A percentile compares a stretch with the other conserved stretches of the same genome.
These are phyloP conservation scores for Periparus ater DNA, from an alignment of 2,797 vertebrate species.

Conservation along the genomic window DNA sequence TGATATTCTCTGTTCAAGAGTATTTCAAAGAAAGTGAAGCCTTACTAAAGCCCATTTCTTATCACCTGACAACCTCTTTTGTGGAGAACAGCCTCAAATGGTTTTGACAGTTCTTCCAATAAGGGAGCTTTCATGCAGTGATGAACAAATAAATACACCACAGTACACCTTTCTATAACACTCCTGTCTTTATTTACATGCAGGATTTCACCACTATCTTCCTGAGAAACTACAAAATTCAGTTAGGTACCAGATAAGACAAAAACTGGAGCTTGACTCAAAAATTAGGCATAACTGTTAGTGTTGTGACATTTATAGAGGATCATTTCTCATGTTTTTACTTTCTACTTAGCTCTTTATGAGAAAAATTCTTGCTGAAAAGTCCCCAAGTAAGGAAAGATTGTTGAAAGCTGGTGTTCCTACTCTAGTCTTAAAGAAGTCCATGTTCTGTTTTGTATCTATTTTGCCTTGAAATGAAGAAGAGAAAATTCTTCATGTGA, in stretches of 20 bases:
- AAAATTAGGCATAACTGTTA: neutral
- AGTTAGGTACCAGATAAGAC: neutral
- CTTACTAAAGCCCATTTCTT: neutral
- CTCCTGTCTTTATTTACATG: conserved; percentile 17
- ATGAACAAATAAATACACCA: neutral
- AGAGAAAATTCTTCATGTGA: conserved; percentile 25
- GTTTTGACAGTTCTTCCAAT: neutral
- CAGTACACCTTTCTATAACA: conserved; percentile 20
- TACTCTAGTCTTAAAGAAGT: neutral
- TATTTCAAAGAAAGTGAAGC: conserved; percentile 9
- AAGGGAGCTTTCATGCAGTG: neutral
- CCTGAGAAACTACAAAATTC: neutral
- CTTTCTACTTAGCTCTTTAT: neutral
- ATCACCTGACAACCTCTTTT: neutral
- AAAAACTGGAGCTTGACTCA: conserved; percentile 10
- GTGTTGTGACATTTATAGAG: neutral
- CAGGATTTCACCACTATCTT: conserved; percentile 10
- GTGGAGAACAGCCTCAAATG: conserved; percentile 1
- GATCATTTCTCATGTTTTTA: neutral
- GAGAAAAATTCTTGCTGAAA: neutral
- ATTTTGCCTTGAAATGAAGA: conserved; percentile 46
- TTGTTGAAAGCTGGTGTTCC: neutral
- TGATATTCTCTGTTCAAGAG: neutral
- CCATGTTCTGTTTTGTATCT: neutral
- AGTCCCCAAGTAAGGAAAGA: neutral